These are phyloP conservation scores for Aegotheles bennettii DNA, from an alignment of 2,113 vertebrate species.

Conservation along the genomic window DNA sequence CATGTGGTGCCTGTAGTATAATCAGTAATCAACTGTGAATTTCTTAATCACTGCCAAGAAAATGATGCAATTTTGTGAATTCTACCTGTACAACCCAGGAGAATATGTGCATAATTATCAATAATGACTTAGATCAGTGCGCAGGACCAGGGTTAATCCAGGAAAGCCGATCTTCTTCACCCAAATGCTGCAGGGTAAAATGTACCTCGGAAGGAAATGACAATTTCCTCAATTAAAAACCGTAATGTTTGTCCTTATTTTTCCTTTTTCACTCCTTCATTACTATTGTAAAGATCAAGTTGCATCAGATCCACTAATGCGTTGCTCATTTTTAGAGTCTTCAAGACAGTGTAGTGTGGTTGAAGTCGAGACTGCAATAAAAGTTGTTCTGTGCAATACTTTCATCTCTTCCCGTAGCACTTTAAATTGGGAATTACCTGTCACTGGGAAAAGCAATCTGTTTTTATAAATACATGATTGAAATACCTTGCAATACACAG, in stretches of 20 bases:
- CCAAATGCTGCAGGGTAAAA: not conserved
- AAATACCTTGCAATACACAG: constrained; percentile 28
- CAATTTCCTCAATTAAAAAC: not conserved
- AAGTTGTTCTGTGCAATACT: not conserved
- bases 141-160: not conserved
- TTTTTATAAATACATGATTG: constrained; percentile 8
- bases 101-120: constrained; percentile 36
- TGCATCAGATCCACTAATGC: not conserved
- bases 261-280: not conserved
- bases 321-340: not conserved
- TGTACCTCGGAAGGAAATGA: not conserved
- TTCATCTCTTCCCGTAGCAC: not conserved
- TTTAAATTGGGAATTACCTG: constrained; percentile 23
- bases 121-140: not conserved
- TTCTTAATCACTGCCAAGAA: constrained; percentile 59
- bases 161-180: not conserved
- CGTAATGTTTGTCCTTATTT: not conserved
- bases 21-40: constrained; percentile 60
- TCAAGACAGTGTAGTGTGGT: not conserved
- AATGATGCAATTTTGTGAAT: constrained; percentile 46
- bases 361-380: not conserved
- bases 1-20: constrained; percentile 14
- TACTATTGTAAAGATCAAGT: not conserved
- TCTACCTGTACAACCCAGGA: constrained; percentile 32
- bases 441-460: not conserved